phyloP scores from a whole-genome alignment of 2,888 invertebrate species.

The Pantelozetes paolii region DNA sequence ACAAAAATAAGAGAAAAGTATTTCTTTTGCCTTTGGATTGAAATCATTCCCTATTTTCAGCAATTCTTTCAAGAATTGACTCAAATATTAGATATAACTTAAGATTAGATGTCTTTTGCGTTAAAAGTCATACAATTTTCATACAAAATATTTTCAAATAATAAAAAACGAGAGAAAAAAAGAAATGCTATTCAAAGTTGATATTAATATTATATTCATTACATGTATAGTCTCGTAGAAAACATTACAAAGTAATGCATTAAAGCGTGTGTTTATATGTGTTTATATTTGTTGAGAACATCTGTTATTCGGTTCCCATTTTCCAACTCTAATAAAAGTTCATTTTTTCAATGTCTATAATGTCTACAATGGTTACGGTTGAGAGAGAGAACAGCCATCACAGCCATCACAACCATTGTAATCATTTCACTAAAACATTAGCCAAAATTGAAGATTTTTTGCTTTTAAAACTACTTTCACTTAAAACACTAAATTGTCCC shows the following conservation, averaged over 20 bases:
- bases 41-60: slow-evolving; percentile 1
- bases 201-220: neutral
- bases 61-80: neutral
- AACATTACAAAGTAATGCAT: neutral
- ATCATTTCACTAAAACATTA: slow-evolving; percentile 28
- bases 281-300: slow-evolving; percentile 32
- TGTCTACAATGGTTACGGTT: slow-evolving; percentile 33
- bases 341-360: slow-evolving; percentile 10
- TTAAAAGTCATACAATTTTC: neutral
- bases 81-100: neutral
- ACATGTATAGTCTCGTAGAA: neutral
- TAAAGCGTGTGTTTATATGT: neutral
- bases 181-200: neutral
- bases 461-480: slow-evolving; percentile 15
- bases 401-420: slow-evolving; percentile 16
- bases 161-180: slow-evolving; percentile 10
- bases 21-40: neutral
- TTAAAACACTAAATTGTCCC: neutral
- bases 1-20: neutral
- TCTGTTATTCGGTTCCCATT: slow-evolving; percentile 17
- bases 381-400: neutral
- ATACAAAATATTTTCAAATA: slow-evolving; percentile 11
- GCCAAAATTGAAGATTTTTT: slow-evolving; percentile 8
- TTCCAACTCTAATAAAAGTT: slow-evolving; percentile 26
- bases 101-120: neutral